These are phyloP conservation scores for Nylanderia fulva DNA, from an alignment of 1,140 invertebrate species.

Conservation along the genomic window DNA sequence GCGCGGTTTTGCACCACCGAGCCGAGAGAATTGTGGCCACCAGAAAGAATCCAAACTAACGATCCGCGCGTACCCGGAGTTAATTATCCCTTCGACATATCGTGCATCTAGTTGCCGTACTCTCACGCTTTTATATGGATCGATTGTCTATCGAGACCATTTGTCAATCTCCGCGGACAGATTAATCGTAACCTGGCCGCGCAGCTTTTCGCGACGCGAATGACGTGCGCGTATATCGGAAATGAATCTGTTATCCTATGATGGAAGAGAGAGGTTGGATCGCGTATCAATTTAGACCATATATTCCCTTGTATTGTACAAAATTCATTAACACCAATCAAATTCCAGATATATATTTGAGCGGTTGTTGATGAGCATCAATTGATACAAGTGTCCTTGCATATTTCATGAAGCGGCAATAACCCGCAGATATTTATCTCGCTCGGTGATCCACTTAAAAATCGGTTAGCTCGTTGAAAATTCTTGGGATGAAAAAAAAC, in stretches of 20 bases:
- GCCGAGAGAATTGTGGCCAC: not conserved
- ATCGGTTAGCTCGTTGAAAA: slow-evolving; percentile 44
- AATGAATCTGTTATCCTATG: not conserved
- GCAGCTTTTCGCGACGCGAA: slow-evolving; percentile 4
- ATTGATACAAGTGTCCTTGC: not conserved
- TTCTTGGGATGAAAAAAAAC: not conserved
- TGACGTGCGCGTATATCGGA: not conserved
- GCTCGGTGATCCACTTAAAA: slow-evolving; percentile 42
- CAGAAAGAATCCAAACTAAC: slow-evolving; percentile 54
- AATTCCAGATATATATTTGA: not conserved
- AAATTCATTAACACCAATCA: not conserved
- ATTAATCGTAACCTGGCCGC: slow-evolving; percentile 7
- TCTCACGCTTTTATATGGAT: slow-evolving; percentile 52
- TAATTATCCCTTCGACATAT: slow-evolving; percentile 54
- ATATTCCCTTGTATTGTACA: not conserved
- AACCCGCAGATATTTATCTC: not conserved
- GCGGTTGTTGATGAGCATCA: not conserved
- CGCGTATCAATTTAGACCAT: not conserved
- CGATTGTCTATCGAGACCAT: not conserved
- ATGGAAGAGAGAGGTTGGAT: not conserved
- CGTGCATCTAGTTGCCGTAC: slow-evolving; percentile 27
- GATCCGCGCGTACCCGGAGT: slow-evolving; percentile 38
- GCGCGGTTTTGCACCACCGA: not conserved
- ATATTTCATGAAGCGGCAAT: not conserved
- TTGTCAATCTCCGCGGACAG: slow-evolving; percentile 13